phyloP scores from a whole-genome alignment of 2,113 vertebrate genomes.

The Corapipo altera region DNA sequence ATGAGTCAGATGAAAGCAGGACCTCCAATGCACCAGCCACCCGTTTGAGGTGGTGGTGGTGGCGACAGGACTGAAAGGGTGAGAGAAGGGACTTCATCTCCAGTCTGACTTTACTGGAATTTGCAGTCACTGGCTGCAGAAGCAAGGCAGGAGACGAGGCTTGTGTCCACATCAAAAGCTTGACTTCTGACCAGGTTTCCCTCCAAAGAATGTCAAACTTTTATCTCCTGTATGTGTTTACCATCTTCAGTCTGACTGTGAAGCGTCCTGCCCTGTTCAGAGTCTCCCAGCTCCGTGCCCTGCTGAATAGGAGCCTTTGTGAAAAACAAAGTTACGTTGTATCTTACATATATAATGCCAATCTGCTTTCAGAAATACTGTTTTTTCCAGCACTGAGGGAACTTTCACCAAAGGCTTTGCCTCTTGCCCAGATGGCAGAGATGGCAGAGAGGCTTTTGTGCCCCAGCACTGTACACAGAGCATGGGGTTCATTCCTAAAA shows the following conservation, averaged over 20 bases:
- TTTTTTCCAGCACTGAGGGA: background rate
- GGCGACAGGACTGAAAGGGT: background rate
- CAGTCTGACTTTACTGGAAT: background rate
- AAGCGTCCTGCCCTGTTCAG: background rate
- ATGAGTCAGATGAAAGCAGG: background rate
- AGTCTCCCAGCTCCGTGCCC: background rate
- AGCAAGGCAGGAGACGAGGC: background rate
- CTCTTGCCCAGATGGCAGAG: background rate
- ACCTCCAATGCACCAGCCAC: background rate
- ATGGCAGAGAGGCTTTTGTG: background rate
- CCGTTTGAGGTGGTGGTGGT: background rate
- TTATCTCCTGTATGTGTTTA: background rate
- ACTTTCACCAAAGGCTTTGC: background rate
- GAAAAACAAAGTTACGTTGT: background rate
- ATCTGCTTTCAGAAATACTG: background rate
- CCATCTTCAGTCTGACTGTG: background rate
- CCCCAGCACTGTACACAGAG: background rate
- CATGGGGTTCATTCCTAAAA: background rate
- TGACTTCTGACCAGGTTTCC: background rate
- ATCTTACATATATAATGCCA: background rate
- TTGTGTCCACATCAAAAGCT: slow-evolving; percentile 5
- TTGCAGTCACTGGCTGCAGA: background rate
- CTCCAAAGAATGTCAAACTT: background rate
- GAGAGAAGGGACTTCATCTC: background rate
- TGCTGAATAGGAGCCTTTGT: background rate